Conservation (phyloP, 2,888 invertebrate species). For the Apamea sordens region DNA sequence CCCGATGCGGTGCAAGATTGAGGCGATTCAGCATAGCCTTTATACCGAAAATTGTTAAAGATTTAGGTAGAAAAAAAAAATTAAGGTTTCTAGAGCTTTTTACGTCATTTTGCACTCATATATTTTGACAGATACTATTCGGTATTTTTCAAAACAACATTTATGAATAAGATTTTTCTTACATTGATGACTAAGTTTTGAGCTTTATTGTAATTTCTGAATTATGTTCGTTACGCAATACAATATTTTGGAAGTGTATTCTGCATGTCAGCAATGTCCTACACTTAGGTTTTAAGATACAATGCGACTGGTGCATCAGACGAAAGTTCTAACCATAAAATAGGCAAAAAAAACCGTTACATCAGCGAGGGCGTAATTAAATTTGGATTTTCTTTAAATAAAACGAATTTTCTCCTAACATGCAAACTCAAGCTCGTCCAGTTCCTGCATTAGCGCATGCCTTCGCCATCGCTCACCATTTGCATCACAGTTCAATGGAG, state of each 20-base stretch:
- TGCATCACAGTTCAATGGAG: slow-evolving; percentile 74
- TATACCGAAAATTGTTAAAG: slow-evolving; percentile 23
- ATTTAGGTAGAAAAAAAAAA: neutral
- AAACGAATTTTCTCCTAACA: slow-evolving; percentile 15
- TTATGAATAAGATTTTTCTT: neutral
- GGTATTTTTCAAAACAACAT: neutral
- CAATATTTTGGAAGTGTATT: neutral
- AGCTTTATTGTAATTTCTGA: neutral
- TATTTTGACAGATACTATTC: neutral
- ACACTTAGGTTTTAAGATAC: neutral
- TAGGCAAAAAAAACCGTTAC: neutral
- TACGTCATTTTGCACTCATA: neutral
- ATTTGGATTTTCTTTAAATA: neutral
- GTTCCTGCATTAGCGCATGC: slow-evolving; percentile 63
- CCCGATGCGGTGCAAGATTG: slow-evolving; percentile 72
- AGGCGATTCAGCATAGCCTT: slow-evolving; percentile 61
- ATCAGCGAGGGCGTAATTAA: neutral
- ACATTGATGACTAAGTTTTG: neutral
- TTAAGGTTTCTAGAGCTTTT: neutral
- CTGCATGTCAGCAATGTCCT: too few relatives aligned
- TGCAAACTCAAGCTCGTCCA: slow-evolving; percentile 27
- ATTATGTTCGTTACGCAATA: too few relatives aligned
- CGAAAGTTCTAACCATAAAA: neutral
- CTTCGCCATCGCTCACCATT: slow-evolving; percentile 71
- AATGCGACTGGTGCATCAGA: neutral